These are phyloP conservation scores for Xiphorhynchus erythropygius DNA, from an alignment of 2,797 vertebrate species.

Conservation along the genomic window DNA sequence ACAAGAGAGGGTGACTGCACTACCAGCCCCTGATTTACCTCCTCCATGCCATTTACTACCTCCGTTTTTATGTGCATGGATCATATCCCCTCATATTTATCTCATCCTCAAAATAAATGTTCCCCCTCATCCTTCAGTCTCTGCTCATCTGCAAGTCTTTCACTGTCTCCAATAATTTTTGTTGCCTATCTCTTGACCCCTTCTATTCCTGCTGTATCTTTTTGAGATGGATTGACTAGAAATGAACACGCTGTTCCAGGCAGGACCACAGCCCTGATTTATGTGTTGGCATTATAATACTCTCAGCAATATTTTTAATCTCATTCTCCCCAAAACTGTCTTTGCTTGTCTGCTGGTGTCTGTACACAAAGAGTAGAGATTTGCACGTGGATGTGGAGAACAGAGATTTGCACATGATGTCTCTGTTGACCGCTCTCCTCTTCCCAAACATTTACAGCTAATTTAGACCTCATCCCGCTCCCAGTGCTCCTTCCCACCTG, in stretches of 20 bases:
- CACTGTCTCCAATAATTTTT: constrained; percentile 21
- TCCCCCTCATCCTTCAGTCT: constrained; percentile 35
- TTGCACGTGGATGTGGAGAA: neutral
- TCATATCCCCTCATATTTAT: constrained; percentile 37
- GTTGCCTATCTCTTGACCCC: constrained; percentile 25
- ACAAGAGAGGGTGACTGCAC: neutral
- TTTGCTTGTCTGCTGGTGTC: neutral
- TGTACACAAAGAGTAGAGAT: rapidly evolving
- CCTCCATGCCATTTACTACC: neutral
- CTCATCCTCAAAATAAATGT: constrained; percentile 50
- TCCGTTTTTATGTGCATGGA: neutral
- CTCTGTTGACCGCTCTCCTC: neutral
- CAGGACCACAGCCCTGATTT: constrained; percentile 8
- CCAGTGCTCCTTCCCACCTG: neutral
- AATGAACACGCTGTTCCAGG: neutral
- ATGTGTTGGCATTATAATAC: constrained; percentile 13
- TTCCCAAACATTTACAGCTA: neutral
- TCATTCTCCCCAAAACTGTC: neutral
- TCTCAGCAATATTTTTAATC: constrained; percentile 42
- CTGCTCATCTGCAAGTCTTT: constrained; percentile 13
- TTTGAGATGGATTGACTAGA: constrained; percentile 24
- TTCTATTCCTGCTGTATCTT: constrained; percentile 15
- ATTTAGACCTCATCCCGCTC: neutral
- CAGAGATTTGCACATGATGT: neutral
- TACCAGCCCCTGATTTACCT: constrained; percentile 16